These are phyloP conservation scores for Acromyrmex charruanus DNA, from an alignment of 1,140 invertebrate species.

Conservation along the genomic window DNA sequence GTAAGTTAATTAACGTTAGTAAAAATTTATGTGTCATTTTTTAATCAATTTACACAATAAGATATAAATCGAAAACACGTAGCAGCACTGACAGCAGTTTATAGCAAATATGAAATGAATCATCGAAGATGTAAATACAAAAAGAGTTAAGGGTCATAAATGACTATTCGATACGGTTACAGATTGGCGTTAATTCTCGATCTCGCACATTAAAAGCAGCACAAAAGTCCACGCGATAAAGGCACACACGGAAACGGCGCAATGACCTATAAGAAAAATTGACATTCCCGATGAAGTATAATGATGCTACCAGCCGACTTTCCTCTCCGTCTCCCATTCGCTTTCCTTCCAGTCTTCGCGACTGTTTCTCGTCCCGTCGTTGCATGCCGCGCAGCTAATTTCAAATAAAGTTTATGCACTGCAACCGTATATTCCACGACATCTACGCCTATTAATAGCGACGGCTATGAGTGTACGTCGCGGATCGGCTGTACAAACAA, in stretches of 20 bases:
- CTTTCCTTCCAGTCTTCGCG: slow-evolving; percentile 24
- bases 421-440: slow-evolving; percentile 76
- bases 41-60: neutral
- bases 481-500: slow-evolving; percentile 73
- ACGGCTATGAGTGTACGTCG: slow-evolving; percentile 68
- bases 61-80: neutral
- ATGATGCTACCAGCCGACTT: slow-evolving; percentile 50
- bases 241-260: slow-evolving; percentile 37
- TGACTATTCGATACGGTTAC: slow-evolving; percentile 3
- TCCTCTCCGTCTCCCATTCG: slow-evolving; percentile 48
- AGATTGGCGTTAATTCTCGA: slow-evolving; percentile 76
- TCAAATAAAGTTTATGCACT: slow-evolving; percentile 81
- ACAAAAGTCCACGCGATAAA: slow-evolving; percentile 80
- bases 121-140: neutral
- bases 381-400: slow-evolving; percentile 80
- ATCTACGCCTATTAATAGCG: slow-evolving; percentile 81
- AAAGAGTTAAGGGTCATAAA: neutral
- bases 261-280: slow-evolving; percentile 85
- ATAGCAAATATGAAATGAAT: slow-evolving; percentile 1
- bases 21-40: neutral
- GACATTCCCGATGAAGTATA: slow-evolving; percentile 76
- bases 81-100: neutral
- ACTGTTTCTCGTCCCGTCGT: slow-evolving; percentile 57
- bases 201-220: slow-evolving; percentile 83
- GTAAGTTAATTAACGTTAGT: neutral